Base-by-base conservation (phyloP, 2,113 vertebrate species). In the Podarcis raffonei region DNA sequence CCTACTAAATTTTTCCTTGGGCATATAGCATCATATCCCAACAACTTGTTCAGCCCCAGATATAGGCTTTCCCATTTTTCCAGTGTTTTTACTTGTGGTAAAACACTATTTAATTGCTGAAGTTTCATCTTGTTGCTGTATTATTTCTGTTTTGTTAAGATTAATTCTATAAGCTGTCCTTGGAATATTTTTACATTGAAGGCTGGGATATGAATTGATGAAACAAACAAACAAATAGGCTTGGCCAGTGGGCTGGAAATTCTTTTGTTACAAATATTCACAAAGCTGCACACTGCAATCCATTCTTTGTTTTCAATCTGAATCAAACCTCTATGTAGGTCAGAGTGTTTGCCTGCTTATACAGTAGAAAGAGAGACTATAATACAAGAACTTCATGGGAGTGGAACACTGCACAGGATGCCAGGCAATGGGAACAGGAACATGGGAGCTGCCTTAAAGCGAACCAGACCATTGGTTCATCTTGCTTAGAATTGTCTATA, bases 11-110 rank as follows among this genome's bases (percentile, higher is more conserved):
- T 95, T 92, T 96, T 98, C 98, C 98, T 99, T 62, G 96, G 96
- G 72, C 96, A 97, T 84, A 99, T 95, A 7, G 98, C 98, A 89
- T 98, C 97, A 75, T 98, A 98, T 92, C 98, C 98, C 98, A 95
- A 99, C 96, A 93, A 98, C 65, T 11, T 53, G 48, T 62, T 62
- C 16, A 62, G 59, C 59, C 13, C 59, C 59, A 62, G 59, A 18
- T 62, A 5, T 62, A 20, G 59, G 3, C 59, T 20, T 62, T 62
- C 18, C 59, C 59, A 62, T 62, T 20, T 62, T 62, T 62, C 16
- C 59, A 62, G 59, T 5, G 15, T 62, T 62, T 62, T 62, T 62
- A 62, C 5, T 62, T 62, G 18, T 62, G 59, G 18, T 62, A 62
- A 5, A 62, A 62, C 18, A 18, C 15, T 20, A 18, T 62, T 62